Base-by-base conservation (phyloP, 2,113 vertebrate species). In the Daubentonia madagascariensis region DNA sequence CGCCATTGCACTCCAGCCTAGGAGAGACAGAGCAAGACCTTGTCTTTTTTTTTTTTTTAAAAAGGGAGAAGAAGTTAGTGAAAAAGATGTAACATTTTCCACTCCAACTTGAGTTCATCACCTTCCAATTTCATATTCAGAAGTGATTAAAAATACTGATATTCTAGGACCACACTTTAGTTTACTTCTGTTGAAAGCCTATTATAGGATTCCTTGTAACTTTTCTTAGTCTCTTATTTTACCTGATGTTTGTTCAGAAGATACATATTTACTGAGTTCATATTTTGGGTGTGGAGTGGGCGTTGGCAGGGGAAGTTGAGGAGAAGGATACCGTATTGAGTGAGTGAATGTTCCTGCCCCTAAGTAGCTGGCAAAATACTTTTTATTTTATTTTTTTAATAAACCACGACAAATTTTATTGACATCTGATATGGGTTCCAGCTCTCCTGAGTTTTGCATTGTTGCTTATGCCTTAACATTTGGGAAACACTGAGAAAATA, bases 181-280 rank as follows among this genome's bases (percentile, higher is more conserved):
- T 86, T 93, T 83, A 54, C 28, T 95, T 90, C 54, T 43, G 11
- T 73, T 93, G 52, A 67, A 91, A 93, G 22, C 37, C 52, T 67
- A 3, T 50, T 85, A 72, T 25, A n/a, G 67, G 59, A 40, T 88
- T 85, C 20, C 37, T 86, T 85, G 30, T 89, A 85, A 40, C 22
- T 85, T 67, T 52, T 87, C 45, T 90, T 93, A 67, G n/a, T 86
- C 65, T 50, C 75, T 85, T 93, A 81, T 67, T 89, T 78, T 76
- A 87, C 48, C 18, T 91, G 68, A 30, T 70, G 35, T 45, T 75
- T 7, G 87, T 54, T 91, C 18, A 72, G 68, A 83, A 94, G 50
- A 54, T 76, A 72, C 70, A 7, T 87, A 35, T 52, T 72, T 50
- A 54, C 43, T 81, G 54, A 59, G 35, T 78, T 84, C 13, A 54